phyloP scores from a whole-genome alignment of 2,888 invertebrate species.

The Spisula solida region DNA sequence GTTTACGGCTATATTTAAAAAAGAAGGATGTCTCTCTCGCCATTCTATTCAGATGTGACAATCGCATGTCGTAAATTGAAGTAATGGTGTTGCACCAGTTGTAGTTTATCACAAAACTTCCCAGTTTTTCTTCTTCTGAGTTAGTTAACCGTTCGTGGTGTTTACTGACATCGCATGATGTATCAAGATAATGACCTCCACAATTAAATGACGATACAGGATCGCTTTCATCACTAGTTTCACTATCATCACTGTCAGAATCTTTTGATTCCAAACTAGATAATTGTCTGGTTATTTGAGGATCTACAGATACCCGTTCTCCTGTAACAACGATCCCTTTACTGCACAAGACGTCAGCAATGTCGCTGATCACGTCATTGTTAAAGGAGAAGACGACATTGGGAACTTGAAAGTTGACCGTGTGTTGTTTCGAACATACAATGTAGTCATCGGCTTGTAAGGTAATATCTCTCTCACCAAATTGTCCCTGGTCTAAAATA shows the following conservation, averaged over 20 bases:
- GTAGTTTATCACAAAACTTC: background rate
- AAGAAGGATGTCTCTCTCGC: background rate
- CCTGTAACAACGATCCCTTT: constrained; percentile 92
- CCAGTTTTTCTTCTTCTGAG: background rate
- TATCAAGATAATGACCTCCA: background rate
- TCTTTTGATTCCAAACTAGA: background rate
- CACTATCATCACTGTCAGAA: constrained; percentile 35
- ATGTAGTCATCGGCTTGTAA: constrained; percentile 95
- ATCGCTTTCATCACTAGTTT: background rate
- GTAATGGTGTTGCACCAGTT: background rate
- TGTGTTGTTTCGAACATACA: constrained; percentile 92
- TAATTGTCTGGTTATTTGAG: constrained; percentile 86
- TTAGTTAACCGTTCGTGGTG: background rate
- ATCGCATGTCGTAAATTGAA: background rate
- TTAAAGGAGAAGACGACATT: constrained; percentile 94
- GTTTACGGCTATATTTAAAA: background rate
- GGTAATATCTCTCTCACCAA: constrained; percentile 94
- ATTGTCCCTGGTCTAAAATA: constrained; percentile 92
- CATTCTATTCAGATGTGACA: constrained; percentile 5
- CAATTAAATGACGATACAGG: background rate
- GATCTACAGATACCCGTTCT: constrained; percentile 87
- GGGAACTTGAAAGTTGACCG: constrained; percentile 94
- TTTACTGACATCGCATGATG: background rate
- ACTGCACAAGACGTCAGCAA: constrained; percentile 91
- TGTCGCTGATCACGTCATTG: constrained; percentile 92